phyloP scores from a whole-genome alignment of 2,113 vertebrate genomes.

The Porphyrio hochstetteri region DNA sequence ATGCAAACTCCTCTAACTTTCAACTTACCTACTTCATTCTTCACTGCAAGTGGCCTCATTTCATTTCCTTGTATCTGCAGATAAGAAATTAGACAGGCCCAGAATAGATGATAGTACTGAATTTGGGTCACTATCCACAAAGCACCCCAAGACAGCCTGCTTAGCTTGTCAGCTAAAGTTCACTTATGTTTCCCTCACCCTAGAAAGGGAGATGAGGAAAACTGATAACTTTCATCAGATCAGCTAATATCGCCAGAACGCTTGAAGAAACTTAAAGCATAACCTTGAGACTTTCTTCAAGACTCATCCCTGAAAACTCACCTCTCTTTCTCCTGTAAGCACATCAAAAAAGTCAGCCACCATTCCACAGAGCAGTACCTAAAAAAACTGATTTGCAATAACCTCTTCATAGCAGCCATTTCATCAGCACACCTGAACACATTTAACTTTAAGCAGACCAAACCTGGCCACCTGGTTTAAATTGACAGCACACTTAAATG shows the following conservation, averaged over 20 bases:
- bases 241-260: background rate
- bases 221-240: background rate
- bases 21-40: background rate
- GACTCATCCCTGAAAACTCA: background rate
- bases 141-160: constrained; percentile 5
- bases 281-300: background rate
- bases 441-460: background rate
- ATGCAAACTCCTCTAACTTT: background rate
- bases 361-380: background rate
- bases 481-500: background rate
- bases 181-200: background rate
- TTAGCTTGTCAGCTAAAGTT: background rate
- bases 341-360: background rate
- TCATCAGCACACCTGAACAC: background rate
- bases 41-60: background rate
- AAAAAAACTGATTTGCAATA: background rate
- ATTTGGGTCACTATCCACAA: constrained; percentile 8
- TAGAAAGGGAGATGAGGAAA: background rate
- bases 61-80: background rate
- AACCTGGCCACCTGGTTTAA: background rate
- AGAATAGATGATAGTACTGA: constrained; percentile 20
- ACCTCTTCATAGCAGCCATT: background rate
- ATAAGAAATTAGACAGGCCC: background rate
- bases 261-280: background rate
- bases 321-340: background rate